Evolutionary conservation across 2,113 vertebrate species (phyloP), one percentile per base, ranked within the genome.

Genomic region (Lutjanus erythropterus): DNA sequence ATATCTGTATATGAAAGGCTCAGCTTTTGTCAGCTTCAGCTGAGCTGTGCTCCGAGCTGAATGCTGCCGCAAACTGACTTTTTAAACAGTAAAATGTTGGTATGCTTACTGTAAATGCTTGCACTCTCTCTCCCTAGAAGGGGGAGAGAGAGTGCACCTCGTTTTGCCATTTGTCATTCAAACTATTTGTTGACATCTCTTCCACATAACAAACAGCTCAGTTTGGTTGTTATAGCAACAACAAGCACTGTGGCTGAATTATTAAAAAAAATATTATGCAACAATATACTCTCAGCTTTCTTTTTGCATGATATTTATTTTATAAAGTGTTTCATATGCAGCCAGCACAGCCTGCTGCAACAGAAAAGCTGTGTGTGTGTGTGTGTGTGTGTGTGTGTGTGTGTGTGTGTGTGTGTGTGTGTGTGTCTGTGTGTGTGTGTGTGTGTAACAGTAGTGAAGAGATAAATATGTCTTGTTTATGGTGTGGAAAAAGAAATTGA

Each of bases 401-500:
- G 37, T 61, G 18, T 33, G 1, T 58, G 2, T 61, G 14, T 53
- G 11, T 42, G 66, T 15, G 12, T 33, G 33, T 41, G 33, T 50
- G 12, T 15, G 6, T 23, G n/a, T 62, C n/a, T 61, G 18, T 33
- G 55, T 31, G 18, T 14, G 33, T 23, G 33, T 41, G n/a, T 5
- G 3, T 18, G 15, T 42, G 25, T 37, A 12, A 35, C 4, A 37
- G 15, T n/a, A 6, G 33, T 14, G 3, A 19, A 50, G 11, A 59
- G 5, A 62, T 67, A 44, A 25, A 41, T 47, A 50, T 12, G 27
- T 58, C 21, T 42, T 50, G 33, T 65, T 76, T 25, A 59, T 18
- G 59, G 35, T 35, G 50, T 52, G 21, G 37, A 42, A 29, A n/a
- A 56, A 42, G 9, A 71, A 59, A 56, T 46, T 65, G 39, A 19